These are phyloP conservation scores for Rhopalosiphum padi DNA, from an alignment of 1,140 invertebrate species.

Conservation along the genomic window DNA sequence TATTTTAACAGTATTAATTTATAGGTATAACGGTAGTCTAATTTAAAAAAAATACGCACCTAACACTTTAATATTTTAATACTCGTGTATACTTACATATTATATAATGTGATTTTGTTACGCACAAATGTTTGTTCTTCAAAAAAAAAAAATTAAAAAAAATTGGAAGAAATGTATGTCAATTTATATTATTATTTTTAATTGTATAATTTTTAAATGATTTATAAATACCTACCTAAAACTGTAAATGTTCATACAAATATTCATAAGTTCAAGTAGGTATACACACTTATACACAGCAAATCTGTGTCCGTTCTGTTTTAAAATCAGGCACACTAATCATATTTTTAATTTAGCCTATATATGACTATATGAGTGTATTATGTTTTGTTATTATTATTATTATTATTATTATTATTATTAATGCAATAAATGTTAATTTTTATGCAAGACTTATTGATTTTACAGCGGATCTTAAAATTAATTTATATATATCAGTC, in stretches of 20 bases:
- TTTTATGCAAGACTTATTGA: conserved; percentile 1
- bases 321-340: background rate
- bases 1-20: conserved; percentile 41
- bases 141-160: background rate
- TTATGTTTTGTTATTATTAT: conserved; percentile 52
- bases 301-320: background rate
- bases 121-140: conserved; percentile 8
- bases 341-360: background rate
- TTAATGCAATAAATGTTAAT: conserved; percentile 46
- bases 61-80: conserved; percentile 10
- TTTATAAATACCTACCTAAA: conserved; percentile 1
- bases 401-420: conserved; percentile 34
- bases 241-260: background rate
- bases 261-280: background rate
- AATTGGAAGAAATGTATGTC: conserved; percentile 26
- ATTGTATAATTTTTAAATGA: background rate
- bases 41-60: background rate
- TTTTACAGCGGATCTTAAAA: background rate
- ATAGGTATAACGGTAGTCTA: conserved; percentile 4
- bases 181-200: conserved; percentile 33
- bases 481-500: background rate
- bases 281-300: background rate
- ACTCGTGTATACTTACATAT: background rate
- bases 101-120: background rate
- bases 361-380: conserved; percentile 33